Evolutionary conservation across 2,888 invertebrate genomes (phyloP), one percentile per base, ranked within the genome.

Genomic region (Philopedon plagiatum): DNA sequence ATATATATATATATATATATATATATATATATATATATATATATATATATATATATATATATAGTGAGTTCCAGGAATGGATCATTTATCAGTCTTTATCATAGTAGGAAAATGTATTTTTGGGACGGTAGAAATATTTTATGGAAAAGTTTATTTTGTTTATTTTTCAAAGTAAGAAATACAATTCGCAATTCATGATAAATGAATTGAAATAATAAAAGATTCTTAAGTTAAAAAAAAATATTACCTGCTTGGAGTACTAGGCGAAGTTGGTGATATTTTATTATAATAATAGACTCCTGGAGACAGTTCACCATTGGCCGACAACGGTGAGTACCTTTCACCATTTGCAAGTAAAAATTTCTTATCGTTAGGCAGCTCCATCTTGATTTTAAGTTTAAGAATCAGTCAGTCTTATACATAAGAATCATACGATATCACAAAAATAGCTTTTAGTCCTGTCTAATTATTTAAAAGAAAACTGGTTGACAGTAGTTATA

Each of bases 221-320:
- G n/a, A n/a, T n/a, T n/a, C 7, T 26, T 26, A 7, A 15, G 19
- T 46, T 18, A 23, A 26, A 11, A n/a, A 26, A 32, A 54, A 23
- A n/a, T 11, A 49, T 41, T 54, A 78, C 62, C 76, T 75, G 64
- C 65, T 67, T 13, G 54, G 39, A 15, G 71, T 63, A 67, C 62
- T 57, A 29, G 74, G 62, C 7, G 67, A 32, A 15, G 15, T 8
- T 3, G 64, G 18, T 61, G 64, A 29, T 11, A 51, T n/a, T 62
- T 62, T 71, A 15, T 34, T 44, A 56, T 74, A 74, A 57, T 66
- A 74, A 60, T 70, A 74, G 13, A 73, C 23, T 21, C 73, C 73
- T 4, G 74, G 74, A 1, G 58, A 37, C 5, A 61, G 3, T 11
- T 69, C 60, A 5, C 70, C 60, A 39, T 61, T 69, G 0, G 65